Percentiles rank a stretch among this genome's conserved stretches.
These are phyloP conservation scores for Tribolium freemani DNA, from an alignment of 2,888 invertebrate genomes.

Conservation along the genomic window DNA sequence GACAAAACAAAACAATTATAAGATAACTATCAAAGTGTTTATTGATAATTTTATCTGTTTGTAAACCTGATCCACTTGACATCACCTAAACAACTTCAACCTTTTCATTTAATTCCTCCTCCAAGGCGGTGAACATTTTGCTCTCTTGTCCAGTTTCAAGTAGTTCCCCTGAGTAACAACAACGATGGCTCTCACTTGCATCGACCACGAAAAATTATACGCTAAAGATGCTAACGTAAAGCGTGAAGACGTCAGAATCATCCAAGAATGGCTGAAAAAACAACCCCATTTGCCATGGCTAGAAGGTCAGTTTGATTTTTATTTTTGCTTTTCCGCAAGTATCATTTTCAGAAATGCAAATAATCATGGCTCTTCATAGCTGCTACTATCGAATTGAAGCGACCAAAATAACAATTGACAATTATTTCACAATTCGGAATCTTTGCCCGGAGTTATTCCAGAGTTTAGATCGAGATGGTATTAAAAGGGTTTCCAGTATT, in stretches of 20 bases:
- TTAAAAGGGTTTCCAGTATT: background rate
- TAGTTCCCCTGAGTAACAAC: background rate
- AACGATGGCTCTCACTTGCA: background rate
- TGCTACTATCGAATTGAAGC: slow-evolving; percentile 22
- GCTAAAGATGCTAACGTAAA: slow-evolving; percentile 2
- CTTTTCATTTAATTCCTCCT: background rate
- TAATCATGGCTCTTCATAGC: background rate
- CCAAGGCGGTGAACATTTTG: background rate
- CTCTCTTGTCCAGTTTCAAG: background rate
- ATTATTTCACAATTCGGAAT: slow-evolving; percentile 4
- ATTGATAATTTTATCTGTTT: background rate
- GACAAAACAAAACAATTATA: background rate
- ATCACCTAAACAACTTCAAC: background rate
- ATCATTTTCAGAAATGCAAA: slow-evolving; percentile 12
- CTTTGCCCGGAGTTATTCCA: slow-evolving; percentile 1
- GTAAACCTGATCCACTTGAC: background rate
- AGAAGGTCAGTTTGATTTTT: background rate
- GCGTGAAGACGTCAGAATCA: slow-evolving; percentile 10
- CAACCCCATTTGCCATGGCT: slow-evolving; percentile 15
- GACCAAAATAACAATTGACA: slow-evolving; percentile 15
- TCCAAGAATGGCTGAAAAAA: slow-evolving; percentile 25
- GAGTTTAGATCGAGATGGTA: background rate
- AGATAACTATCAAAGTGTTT: too few species aligned
- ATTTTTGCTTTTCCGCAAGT: background rate
- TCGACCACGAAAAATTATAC: slow-evolving; percentile 8